Conservation (phyloP, 2,113 vertebrate genomes). For the Prunella himalayana region DNA sequence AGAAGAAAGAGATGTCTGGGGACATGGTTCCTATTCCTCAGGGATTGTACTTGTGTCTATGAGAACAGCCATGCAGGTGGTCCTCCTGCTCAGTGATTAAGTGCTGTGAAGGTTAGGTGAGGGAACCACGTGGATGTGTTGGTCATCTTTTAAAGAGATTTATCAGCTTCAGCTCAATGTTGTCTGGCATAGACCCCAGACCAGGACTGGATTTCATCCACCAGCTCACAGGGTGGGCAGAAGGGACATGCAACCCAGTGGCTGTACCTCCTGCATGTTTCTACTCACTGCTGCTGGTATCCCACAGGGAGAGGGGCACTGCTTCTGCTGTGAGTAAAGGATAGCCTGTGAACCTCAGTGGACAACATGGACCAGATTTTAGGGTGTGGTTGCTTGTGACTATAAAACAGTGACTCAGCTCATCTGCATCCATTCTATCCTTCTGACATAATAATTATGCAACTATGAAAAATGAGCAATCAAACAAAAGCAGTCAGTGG, state of each 20-base stretch:
- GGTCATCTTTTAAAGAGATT: not conserved
- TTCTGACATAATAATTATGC: not conserved
- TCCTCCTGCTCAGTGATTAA: not conserved
- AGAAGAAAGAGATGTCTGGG: not conserved
- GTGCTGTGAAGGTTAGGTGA: not conserved
- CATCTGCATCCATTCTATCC: not conserved
- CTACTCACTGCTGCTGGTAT: not conserved
- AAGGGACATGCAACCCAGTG: not conserved
- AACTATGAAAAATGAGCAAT: not conserved
- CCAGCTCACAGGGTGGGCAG: not conserved
- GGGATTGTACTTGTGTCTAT: not conserved
- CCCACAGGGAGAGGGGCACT: not conserved
- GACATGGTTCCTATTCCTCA: not conserved
- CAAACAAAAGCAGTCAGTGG: not conserved
- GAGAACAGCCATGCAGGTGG: not conserved
- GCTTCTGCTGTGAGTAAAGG: not conserved
- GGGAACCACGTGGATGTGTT: not conserved
- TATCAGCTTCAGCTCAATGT: not conserved
- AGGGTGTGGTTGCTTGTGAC: not conserved
- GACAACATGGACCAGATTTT: not conserved
- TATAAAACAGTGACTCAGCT: not conserved
- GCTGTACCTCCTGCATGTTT: not conserved
- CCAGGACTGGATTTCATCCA: not conserved
- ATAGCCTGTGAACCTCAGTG: not conserved
- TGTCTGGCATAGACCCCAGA: not conserved